These are phyloP conservation scores for Amphiduros pacificus DNA, from an alignment of 2,888 invertebrate genomes.

Conservation along the genomic window DNA sequence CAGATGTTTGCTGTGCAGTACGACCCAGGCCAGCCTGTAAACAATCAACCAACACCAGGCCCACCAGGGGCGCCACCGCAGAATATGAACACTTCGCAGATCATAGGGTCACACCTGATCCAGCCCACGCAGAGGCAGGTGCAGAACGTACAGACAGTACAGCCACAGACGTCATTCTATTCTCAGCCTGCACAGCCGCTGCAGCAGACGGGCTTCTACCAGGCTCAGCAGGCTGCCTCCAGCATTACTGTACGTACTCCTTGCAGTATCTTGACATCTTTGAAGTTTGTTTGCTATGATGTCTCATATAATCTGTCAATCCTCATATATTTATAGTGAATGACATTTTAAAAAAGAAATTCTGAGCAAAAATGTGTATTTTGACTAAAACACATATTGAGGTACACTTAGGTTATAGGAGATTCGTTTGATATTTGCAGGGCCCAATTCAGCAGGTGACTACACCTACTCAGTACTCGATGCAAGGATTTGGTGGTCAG, in stretches of 20 bases:
- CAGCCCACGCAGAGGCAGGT: slow-evolving; percentile 63
- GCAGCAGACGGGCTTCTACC: slow-evolving; percentile 55
- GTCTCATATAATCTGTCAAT: neutral
- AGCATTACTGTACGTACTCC: slow-evolving; percentile 40
- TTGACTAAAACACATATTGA: neutral
- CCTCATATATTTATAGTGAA: too few relatives aligned
- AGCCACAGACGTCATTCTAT: slow-evolving; percentile 58
- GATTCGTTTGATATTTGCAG: slow-evolving; percentile 19
- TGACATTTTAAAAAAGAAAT: too few relatives aligned
- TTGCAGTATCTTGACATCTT: too few relatives aligned
- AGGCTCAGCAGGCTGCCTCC: slow-evolving; percentile 43
- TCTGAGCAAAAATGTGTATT: neutral
- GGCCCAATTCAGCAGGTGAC: slow-evolving; percentile 49
- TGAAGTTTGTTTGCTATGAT: neutral
- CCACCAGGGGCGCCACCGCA: slow-evolving; percentile 3
- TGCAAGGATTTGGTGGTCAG: slow-evolving; percentile 60
- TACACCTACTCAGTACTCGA: slow-evolving; percentile 60
- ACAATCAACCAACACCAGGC: slow-evolving; percentile 43
- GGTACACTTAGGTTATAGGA: neutral
- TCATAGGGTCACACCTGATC: slow-evolving; percentile 69
- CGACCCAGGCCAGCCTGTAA: slow-evolving; percentile 61
- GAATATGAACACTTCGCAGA: slow-evolving; percentile 61
- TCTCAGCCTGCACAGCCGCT: slow-evolving; percentile 49
- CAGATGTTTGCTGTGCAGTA: slow-evolving; percentile 67
- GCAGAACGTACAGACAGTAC: slow-evolving; percentile 59